A percentile compares a stretch with the other conserved stretches of the same genome.
phyloP scores from a whole-genome alignment of 2,888 invertebrate genomes.

The Hypercompe scribonia region DNA sequence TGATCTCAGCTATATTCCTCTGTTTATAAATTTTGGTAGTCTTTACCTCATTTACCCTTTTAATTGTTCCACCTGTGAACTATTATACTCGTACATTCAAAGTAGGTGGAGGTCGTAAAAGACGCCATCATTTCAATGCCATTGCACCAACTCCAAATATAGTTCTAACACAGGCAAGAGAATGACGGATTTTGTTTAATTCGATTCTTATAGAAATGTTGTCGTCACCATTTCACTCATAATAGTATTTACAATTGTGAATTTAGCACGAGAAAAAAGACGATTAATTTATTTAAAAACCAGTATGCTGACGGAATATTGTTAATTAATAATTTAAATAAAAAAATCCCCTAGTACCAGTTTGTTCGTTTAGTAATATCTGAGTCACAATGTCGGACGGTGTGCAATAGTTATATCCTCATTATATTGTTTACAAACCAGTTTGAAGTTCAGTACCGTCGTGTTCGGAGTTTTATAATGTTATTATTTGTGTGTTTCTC shows the following conservation, averaged over 20 bases:
- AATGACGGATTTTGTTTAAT: neutral
- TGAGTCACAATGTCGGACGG: neutral
- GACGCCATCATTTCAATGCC: neutral
- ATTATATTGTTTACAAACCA: slow-evolving; percentile 4
- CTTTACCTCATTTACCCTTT: too few species aligned
- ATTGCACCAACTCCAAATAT: neutral
- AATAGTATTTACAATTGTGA: neutral
- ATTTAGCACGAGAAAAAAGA: neutral
- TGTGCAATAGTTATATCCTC: slow-evolving; percentile 2
- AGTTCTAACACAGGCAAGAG: neutral
- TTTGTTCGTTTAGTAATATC: neutral
- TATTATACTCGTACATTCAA: too few species aligned
- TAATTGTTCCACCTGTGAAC: too few species aligned
- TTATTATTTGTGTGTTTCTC: neutral
- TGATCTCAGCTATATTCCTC: too few species aligned
- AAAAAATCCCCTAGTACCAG: slow-evolving; percentile 3
- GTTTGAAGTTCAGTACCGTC: slow-evolving; percentile 1
- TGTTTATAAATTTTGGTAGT: too few species aligned
- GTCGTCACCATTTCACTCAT: neutral
- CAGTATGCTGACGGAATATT: neutral
- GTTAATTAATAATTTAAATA: neutral
- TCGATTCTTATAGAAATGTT: neutral
- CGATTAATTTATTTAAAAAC: neutral
- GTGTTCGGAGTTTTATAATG: neutral
- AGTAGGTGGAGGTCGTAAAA: too few species aligned